Evolutionary conservation across 2,797 vertebrate species (phyloP), one percentile per base, ranked within the genome.

Genomic region (Hypotaenidia okinawae): DNA sequence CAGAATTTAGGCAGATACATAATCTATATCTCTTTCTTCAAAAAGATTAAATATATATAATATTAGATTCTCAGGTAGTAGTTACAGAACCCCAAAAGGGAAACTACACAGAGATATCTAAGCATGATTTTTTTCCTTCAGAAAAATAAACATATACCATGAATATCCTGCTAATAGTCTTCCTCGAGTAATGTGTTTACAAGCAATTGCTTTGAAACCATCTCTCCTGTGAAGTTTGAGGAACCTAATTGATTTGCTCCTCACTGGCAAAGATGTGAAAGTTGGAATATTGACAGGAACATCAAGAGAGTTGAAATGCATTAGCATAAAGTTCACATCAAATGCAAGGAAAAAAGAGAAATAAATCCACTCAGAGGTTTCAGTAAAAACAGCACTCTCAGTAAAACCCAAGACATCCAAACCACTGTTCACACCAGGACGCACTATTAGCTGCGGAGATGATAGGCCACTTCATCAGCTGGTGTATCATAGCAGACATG

Each of bases 341-440:
- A 69, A 82, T 52, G 66, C 52, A n/a, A 83, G 84, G 73, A 79
- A 66, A 96, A 77, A 61, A 64, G 62, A 96, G 97, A 91, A 89
- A 89, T 98, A 98, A 6, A 98, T 97, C 59, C 98, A 94, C 93
- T 98, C 86, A 10, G 97, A 97, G 5, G 98, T 98, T 98, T 98
- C 98, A 0, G 51, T 52, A 52, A 16, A 52, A 52, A 16, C 51
- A 9, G 97, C 97, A 94, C 97, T 98, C 95, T 98, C 63, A 94
- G 97, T 97, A 98, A 95, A 98, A 99, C 76, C 98, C 95, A 78
- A 94, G 97, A 69, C 23, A 32, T 33, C 82, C 91, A 95, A 27
- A 62, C 81, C 83, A 10, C 94, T 90, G 25, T 90, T 97, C 95
- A 0, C 57, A 78, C 76, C 47, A 24, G 72, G 79, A 86, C 10